Base-by-base conservation (phyloP, 2,797 vertebrate genomes). In the Varecia variegata region DNA sequence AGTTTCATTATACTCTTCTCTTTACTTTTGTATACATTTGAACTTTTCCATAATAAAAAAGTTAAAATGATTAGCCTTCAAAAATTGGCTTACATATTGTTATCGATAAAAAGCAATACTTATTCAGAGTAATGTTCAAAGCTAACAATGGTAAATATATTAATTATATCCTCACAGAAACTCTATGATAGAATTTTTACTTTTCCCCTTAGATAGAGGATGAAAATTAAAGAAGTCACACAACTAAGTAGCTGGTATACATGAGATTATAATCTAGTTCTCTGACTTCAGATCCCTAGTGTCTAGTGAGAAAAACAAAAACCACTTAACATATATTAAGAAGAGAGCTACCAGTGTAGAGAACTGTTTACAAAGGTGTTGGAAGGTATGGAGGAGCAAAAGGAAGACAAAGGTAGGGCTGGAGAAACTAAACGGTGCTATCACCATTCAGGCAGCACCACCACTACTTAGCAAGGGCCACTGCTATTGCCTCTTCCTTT, bases 1-100 rank as follows among this genome's bases (percentile, higher is more conserved):
- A 54, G 47, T 32, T 90, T 68, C 32, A 56, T n/a, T 86, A 32
- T 14, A 91, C n/a, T 90, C 43, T 45, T 92, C 23, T 77, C 68
- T 73, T 27, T 76, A 32, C n/a, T 74, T 90, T 40, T 85, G 12
- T 58, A 71, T 65, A 71, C 25, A 70, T 90, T n/a, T 92, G 60
- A 82, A 85, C 50, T 93, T 95, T 79, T 74, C 52, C 38, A 65
- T 74, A 76, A 93, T 58, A 79, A 95, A 94, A 88, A 86, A 76
- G 35, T 56, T 52, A 58, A 74, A 85, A 85, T 54, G 32, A 81
- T 4, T 32, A 58, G 54, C 30, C 45, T 93, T 87, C 45, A 60
- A 60, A 92, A 45, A 14, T 40, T 35, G 25, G 50, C n/a, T 71
- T 77, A 14, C 40, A 47, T 84, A 67, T 52, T 91, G n/a, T 83